Base-by-base conservation (phyloP, 1,140 invertebrate genomes). In the Magallana angulata region DNA sequence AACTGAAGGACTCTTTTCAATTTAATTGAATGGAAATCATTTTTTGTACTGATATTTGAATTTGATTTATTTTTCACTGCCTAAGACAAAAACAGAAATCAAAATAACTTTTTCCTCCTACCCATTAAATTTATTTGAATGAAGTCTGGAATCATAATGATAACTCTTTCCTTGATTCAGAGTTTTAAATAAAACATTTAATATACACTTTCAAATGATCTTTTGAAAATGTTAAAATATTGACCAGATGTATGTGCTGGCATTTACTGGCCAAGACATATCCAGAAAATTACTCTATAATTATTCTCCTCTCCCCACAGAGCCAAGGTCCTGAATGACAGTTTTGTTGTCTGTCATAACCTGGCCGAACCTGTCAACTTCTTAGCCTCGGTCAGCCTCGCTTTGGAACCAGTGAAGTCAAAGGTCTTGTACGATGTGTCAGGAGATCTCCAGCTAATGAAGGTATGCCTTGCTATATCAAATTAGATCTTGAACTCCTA, bases 311-410 rank as follows among this genome's bases (percentile, higher is more conserved):
- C 12, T 71, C 81, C 36, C 90, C 88, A 11, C 85, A 94, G 93
- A 48, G 85, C 64, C 0, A 87, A 86, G 57, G 64, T 89, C 16
- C 90, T 91, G 58, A 93, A 93, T 62, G 96, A 97, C 84, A 91
- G 97, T 96, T 97, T 97, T 93, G 96, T 97, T 14, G 90, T 93
- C 7, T 80, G 91, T 6, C 93, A 93, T 81, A 91, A 91, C 16
- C 96, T 98, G 82, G 92, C 98, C 11, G 97, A 98, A 91, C 97
- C 97, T 4, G 94, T 97, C 12, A 96, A 96, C 87, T 93, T 97
- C 24, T 96, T 97, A 81, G 96, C 97, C 68, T 97, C 97, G 89
- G 94, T 97, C 18, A 97, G 97, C 92, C 95, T 97, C 87, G 95
- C 96, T 92, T 92, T 96, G 93, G 93, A 92, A 92, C 95, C 92